These are phyloP conservation scores for Fistularia commersonii DNA, from an alignment of 2,797 vertebrate species.

Conservation along the genomic window DNA sequence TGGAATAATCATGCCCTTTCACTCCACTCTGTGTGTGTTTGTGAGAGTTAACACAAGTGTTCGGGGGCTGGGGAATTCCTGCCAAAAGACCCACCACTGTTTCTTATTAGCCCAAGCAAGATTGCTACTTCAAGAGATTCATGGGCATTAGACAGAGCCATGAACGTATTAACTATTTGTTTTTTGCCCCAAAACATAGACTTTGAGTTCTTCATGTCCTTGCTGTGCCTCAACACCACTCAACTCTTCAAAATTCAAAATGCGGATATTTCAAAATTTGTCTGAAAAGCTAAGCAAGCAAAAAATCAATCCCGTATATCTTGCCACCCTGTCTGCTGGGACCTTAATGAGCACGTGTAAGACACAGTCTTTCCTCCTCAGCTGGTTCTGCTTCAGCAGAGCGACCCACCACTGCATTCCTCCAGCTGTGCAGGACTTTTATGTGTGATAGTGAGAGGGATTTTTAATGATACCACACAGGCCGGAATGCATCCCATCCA, in stretches of 20 bases:
- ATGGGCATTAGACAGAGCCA: background rate
- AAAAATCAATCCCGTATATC: no score
- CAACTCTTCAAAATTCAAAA: no score
- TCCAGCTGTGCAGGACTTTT: constrained; percentile 39
- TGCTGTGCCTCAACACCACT: no score
- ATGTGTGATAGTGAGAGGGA: constrained; percentile 38
- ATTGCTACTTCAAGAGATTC: constrained; percentile 24
- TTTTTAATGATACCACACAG: constrained; percentile 42
- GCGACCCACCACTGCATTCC: constrained; percentile 28
- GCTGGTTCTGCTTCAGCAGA: constrained; percentile 14
- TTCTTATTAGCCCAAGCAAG: constrained; percentile 24
- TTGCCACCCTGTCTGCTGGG: background rate
- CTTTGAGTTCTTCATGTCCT: background rate
- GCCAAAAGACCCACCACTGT: constrained; percentile 48
- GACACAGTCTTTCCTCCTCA: constrained; percentile 14
- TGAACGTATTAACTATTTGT: background rate
- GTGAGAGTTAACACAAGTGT: constrained; percentile 10
- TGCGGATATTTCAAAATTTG: no score
- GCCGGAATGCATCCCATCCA: constrained; percentile 30
- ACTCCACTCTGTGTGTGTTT: constrained; percentile 26
- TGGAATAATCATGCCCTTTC: constrained; percentile 65
- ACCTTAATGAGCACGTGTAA: constrained; percentile 12
- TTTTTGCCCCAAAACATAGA: background rate
- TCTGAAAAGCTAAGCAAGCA: no score
- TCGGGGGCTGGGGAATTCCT: constrained; percentile 45